A percentile compares a stretch with the other conserved stretches of the same genome.
These are phyloP conservation scores for Takifugu flavidus DNA, from an alignment of 2,113 vertebrate species.

Conservation along the genomic window DNA sequence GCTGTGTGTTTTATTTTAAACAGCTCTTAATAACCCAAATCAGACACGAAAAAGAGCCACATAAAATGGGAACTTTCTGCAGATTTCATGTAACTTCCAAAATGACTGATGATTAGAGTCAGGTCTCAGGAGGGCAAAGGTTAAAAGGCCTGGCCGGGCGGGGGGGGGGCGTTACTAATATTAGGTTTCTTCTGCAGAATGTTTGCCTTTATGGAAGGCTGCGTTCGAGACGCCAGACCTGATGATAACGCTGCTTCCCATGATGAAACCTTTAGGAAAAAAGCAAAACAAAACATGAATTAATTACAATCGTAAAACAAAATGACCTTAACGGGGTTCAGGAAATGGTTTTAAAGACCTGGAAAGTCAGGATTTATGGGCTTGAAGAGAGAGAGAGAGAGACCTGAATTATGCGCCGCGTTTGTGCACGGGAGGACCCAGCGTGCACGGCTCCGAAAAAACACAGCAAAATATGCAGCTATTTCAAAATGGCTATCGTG, in stretches of 20 bases:
- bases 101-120: not conserved
- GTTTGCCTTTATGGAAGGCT: conserved; percentile 39
- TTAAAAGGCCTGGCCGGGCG: conserved; percentile 9
- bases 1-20: too few relatives aligned
- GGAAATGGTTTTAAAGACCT: conserved; percentile 1
- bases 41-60: too few relatives aligned
- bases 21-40: too few relatives aligned
- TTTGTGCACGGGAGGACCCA: too few relatives aligned
- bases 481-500: conserved; percentile 54
- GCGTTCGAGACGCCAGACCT: conserved; percentile 11
- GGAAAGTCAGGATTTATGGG: not conserved
- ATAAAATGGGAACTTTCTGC: too few relatives aligned
- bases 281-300: conserved; percentile 2
- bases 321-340: too few relatives aligned
- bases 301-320: not conserved
- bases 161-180: conserved; percentile 40
- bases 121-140: conserved; percentile 19
- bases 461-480: not conserved
- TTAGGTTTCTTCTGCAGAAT: conserved; percentile 59
- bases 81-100: not conserved
- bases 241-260: too few relatives aligned
- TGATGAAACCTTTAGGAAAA: too few relatives aligned
- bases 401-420: too few relatives aligned
- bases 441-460: too few relatives aligned
- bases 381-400: too few relatives aligned